Evolutionary conservation across 1,140 invertebrate genomes (phyloP), one percentile per base, ranked within the genome.

Genomic region (Pseudobourletiella spinata): DNA sequence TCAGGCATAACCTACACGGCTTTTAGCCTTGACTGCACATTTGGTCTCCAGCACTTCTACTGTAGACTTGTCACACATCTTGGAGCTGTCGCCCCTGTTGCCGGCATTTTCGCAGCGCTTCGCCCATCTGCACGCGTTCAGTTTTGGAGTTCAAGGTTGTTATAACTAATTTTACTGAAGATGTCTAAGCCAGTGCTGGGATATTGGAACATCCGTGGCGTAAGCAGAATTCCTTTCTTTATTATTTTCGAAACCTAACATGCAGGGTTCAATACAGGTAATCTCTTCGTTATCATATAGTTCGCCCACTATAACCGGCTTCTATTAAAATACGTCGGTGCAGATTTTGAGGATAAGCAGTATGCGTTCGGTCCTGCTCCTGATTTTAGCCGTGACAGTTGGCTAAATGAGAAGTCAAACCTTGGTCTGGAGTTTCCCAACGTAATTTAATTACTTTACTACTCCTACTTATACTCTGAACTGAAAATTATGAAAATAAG

Each of bases 301-400:
- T 25, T 51, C 8, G 48, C 48, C 14, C 48, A 51, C 15, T 26
- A 24, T 6, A 51, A 26, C n/a, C 48, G 48, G 4, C 48, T 25
- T 25, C 18, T 51, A 14, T n/a, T 51, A 6, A 3, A 24, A 6
- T 25, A 51, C n/a, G 2, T 25, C 4, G 48, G 24, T 14, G 8
- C 18, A 4, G 24, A 51, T 14, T 51, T 11, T 4, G 24, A 24
- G 24, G 48, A 51, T 26, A 51, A 51, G 24, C 24, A 6, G 6
- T 51, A 51, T 26, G 2, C 48, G 3, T 26, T 3, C 22, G 48
- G 48, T 6, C 24, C 48, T 3, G 48, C 48, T 26, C 48, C 48
- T 6, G 48, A 74, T 22, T 79, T 68, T 70, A 77, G 74, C 61
- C 69, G 73, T 50, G 35, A 43, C 1, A 20, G 3, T 2, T 64